Conservation (phyloP, 2,113 vertebrate species). For the Eubucco bourcierii region DNA sequence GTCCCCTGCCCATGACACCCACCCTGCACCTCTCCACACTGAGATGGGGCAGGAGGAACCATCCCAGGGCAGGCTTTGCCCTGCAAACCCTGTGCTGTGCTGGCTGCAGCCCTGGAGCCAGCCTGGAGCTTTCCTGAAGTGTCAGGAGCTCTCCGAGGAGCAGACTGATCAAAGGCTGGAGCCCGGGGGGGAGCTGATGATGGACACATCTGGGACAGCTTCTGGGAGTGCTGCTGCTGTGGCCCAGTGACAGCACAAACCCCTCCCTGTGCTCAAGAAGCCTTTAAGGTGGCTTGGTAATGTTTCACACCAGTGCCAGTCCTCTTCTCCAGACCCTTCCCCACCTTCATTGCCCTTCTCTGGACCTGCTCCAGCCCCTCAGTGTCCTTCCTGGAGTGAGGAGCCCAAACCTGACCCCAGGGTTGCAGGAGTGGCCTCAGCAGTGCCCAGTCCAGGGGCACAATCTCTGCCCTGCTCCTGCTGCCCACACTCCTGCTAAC, state of each 20-base stretch:
- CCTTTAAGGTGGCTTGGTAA: accelerated
- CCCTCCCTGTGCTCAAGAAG: not conserved
- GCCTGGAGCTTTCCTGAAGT: not conserved
- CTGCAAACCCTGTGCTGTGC: accelerated
- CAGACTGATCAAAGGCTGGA: not conserved
- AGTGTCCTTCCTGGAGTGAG: no score
- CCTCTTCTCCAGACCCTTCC: no score
- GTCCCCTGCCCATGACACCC: not conserved
- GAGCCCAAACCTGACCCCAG: no score
- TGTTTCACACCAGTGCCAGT: not conserved
- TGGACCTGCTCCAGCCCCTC: no score
- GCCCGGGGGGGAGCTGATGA: not conserved
- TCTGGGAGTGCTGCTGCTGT: not conserved
- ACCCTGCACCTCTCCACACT: not conserved
- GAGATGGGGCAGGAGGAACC: not conserved
- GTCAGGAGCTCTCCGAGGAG: not conserved
- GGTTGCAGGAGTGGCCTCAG: no score
- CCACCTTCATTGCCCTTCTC: no score
- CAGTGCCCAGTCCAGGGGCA: no score
- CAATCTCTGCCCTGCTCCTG: no score
- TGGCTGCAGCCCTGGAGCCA: not conserved
- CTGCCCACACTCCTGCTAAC: no score
- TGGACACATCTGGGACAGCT: not conserved
- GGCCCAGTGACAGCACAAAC: not conserved
- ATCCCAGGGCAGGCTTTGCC: not conserved